These are phyloP conservation scores for Mesitornis unicolor DNA, from an alignment of 2,113 vertebrate species.

Conservation along the genomic window DNA sequence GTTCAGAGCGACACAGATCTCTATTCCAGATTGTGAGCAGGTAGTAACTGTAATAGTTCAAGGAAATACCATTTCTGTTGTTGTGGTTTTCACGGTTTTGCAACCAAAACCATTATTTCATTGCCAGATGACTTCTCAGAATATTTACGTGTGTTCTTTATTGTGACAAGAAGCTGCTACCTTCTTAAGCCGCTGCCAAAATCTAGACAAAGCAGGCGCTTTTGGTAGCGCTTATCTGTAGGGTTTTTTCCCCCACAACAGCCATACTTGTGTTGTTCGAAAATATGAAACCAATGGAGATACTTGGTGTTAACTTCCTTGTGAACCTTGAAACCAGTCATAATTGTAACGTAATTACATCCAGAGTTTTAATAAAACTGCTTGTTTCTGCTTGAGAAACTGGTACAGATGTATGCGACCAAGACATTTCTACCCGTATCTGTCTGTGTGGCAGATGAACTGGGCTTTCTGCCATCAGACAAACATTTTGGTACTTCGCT, in stretches of 20 bases:
- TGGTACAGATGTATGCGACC: not conserved
- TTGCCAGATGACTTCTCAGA: not conserved
- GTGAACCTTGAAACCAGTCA: not conserved
- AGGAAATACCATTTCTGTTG: not conserved
- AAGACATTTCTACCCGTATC: not conserved
- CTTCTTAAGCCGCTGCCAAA: not conserved
- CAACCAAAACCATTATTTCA: not conserved
- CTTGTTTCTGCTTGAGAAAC: not conserved
- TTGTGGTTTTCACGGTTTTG: not conserved
- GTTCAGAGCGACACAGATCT: not conserved
- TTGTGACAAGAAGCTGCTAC: not conserved
- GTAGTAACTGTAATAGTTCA: not conserved
- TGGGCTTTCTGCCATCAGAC: not conserved
- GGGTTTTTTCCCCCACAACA: not conserved
- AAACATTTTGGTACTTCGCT: not conserved
- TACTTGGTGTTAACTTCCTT: not conserved
- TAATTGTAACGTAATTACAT: not conserved
- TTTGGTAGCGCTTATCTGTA: not conserved
- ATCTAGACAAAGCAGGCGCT: not conserved
- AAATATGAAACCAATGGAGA: not conserved
- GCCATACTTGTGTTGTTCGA: rapidly evolving
- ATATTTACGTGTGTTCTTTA: not conserved
- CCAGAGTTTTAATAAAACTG: not conserved
- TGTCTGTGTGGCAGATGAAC: not conserved
- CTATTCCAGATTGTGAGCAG: not conserved